Conservation (phyloP, 2,888 invertebrate genomes). For the Drosophila melanosoma region DNA sequence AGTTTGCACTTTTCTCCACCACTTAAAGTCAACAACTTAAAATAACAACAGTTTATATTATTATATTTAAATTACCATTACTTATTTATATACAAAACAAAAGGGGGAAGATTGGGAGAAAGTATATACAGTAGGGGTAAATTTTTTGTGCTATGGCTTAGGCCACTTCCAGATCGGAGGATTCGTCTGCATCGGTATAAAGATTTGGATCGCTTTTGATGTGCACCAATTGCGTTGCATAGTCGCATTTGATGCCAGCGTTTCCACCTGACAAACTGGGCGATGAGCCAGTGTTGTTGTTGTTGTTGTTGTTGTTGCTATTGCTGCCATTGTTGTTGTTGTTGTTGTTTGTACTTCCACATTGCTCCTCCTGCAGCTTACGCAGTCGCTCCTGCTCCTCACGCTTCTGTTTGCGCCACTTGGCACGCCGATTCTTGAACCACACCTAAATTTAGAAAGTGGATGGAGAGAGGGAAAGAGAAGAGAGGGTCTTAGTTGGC, state of each 20-base stretch:
- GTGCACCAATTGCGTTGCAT: conserved; percentile 81
- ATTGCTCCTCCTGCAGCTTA: conserved; percentile 92
- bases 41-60: conserved; percentile 44
- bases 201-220: conserved; percentile 84
- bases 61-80: conserved; percentile 4
- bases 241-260: conserved; percentile 81
- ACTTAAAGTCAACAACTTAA: conserved; percentile 52
- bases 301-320: conserved; percentile 88
- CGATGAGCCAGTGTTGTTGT: conserved; percentile 88
- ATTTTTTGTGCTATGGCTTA: conserved; percentile 82
- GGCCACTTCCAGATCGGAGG: conserved; percentile 93
- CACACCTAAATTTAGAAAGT: conserved; percentile 90
- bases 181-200: conserved; percentile 89
- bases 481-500: conserved; percentile 37
- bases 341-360: conserved; percentile 64
- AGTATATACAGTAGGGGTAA: conserved; percentile 46
- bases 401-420: conserved; percentile 98
- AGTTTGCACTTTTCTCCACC: conserved; percentile 1
- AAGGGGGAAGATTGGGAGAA: conserved; percentile 21
- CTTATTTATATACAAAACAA: conserved; percentile 73
- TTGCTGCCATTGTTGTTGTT: conserved; percentile 31
- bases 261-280: conserved; percentile 35
- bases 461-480: conserved; percentile 43
- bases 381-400: conserved; percentile 93
- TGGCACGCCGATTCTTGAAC: conserved; percentile 98